Percentiles rank a stretch among this genome's conserved stretches.
Evolutionary conservation across 2,888 invertebrate species (phyloP).

Genomic region (Eurytoma adleriae): DNA sequence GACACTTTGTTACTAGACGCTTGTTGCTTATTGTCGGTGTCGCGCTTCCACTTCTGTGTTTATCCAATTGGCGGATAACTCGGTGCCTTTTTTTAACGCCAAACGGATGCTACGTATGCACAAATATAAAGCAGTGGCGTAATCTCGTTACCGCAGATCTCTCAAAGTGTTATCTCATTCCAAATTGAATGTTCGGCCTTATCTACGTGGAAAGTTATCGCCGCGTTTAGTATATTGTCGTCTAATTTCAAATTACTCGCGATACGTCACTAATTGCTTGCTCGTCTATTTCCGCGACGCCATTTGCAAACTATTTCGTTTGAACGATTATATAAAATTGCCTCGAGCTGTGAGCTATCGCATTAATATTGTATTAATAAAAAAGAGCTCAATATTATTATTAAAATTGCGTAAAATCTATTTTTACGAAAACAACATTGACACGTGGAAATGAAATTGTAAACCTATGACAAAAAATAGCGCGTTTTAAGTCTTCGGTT

Average conservation of each 20-base stretch:
- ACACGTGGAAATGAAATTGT: not conserved
- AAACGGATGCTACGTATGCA: not conserved
- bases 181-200: slow-evolving; percentile 5
- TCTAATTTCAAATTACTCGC: slow-evolving; percentile 11
- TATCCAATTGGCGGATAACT: slow-evolving; percentile 9
- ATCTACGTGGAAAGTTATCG: slow-evolving; percentile 12
- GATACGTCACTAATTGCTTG: too few species aligned
- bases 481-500: not conserved
- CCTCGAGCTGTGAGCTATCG: too few species aligned
- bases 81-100: not conserved
- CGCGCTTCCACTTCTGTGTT: not conserved
- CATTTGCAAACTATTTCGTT: too few species aligned
- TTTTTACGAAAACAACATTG: too few species aligned
- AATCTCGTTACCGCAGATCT: not conserved
- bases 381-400: too few species aligned
- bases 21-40: not conserved
- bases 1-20: not conserved
- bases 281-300: too few species aligned
- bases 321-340: too few species aligned
- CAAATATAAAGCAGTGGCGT: not conserved
- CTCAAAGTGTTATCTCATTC: not conserved
- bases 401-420: too few species aligned
- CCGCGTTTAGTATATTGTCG: not conserved
- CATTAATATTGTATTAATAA: too few species aligned
- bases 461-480: not conserved